These are phyloP conservation scores for Loris lydekkerianus DNA, from an alignment of 2,797 vertebrate species.

Conservation along the genomic window DNA sequence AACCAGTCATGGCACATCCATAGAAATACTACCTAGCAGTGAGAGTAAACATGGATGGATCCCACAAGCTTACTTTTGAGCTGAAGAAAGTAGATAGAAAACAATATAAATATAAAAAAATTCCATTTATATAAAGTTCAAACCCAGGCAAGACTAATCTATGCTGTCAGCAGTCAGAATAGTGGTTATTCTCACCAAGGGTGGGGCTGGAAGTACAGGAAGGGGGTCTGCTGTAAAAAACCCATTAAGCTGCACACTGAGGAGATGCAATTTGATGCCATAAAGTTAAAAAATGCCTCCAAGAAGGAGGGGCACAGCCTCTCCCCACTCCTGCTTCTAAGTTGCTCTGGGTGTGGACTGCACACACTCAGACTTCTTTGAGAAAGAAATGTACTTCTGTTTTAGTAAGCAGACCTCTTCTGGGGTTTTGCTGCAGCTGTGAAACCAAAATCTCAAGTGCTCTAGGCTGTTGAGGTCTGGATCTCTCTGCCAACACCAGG, in stretches of 20 bases:
- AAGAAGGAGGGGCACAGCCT: no score
- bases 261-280: not conserved
- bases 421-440: not conserved
- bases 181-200: not conserved
- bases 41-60: not conserved
- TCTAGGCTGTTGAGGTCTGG: not conserved
- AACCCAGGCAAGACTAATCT: not conserved
- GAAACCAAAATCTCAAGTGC: not conserved
- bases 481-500: not conserved
- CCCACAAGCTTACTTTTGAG: not conserved
- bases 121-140: not conserved
- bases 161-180: not conserved
- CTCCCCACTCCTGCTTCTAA: no score
- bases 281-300: not conserved
- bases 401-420: not conserved
- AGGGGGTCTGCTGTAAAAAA: not conserved
- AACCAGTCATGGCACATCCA: rapidly evolving
- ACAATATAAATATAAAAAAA: not conserved
- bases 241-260: no score
- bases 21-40: not conserved
- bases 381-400: not conserved
- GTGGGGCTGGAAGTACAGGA: not conserved
- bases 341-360: not conserved
- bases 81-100: not conserved
- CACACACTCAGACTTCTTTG: not conserved